A percentile compares a stretch with the other conserved stretches of the same genome.
These are phyloP conservation scores for Mesoligia furuncula DNA, from an alignment of 2,888 invertebrate genomes.

Conservation along the genomic window DNA sequence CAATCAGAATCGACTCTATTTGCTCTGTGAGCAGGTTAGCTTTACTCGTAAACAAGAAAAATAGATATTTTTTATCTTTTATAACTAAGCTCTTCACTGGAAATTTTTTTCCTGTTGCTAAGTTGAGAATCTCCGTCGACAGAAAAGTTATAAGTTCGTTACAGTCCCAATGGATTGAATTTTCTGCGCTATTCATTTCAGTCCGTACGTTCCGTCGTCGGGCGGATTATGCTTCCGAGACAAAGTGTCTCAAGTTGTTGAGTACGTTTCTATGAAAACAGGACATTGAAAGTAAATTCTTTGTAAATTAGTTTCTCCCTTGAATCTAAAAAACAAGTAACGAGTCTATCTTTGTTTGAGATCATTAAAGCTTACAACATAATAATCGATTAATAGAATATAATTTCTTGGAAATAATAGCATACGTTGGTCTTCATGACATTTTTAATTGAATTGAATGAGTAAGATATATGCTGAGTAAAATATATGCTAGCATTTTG, in stretches of 20 bases:
- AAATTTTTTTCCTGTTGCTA: slow-evolving; percentile 7
- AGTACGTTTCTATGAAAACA: slow-evolving; percentile 9
- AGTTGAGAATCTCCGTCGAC: slow-evolving; percentile 2
- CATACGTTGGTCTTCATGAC: neutral
- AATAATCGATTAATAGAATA: too few relatives aligned
- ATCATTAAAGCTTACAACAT: neutral
- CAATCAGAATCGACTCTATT: neutral
- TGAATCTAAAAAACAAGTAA: neutral
- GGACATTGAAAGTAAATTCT: neutral
- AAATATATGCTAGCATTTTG: neutral
- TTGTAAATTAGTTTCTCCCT: neutral
- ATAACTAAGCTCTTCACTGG: neutral
- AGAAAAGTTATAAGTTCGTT: slow-evolving; percentile 31
- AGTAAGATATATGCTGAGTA: too few relatives aligned
- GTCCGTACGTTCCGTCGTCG: neutral
- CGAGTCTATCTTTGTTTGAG: neutral
- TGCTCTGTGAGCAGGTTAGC: neutral
- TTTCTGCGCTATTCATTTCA: slow-evolving; percentile 10
- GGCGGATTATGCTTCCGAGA: slow-evolving; percentile 11
- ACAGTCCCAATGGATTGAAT: slow-evolving; percentile 11
- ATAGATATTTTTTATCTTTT: neutral
- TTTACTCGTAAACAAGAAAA: neutral
- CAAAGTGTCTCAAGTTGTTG: neutral
- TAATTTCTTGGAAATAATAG: neutral
- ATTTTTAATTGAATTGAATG: neutral